Evolutionary conservation across 2,888 invertebrate species (phyloP).

Genomic region (Gerosis bhagava): DNA sequence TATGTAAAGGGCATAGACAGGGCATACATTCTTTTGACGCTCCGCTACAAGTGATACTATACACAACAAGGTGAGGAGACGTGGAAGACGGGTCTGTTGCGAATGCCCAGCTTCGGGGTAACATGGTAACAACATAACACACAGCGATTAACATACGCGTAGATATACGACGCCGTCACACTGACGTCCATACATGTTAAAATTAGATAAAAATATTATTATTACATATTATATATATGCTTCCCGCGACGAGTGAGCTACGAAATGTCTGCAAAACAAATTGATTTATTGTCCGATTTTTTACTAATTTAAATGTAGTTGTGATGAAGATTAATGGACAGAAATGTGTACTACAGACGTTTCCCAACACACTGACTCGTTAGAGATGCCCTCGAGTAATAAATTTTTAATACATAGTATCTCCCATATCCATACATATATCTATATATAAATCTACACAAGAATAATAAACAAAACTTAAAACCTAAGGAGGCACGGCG

Average conservation of each 20-base stretch:
- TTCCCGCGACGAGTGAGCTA: slow-evolving; percentile 5
- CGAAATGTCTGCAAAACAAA: slow-evolving; percentile 10
- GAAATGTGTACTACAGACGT: slow-evolving; percentile 24
- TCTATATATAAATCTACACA: slow-evolving; percentile 50
- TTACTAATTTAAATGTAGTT: too few species aligned
- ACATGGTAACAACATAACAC: slow-evolving; percentile 61
- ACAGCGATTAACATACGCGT: slow-evolving; percentile 28
- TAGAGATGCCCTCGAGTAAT: slow-evolving; percentile 7
- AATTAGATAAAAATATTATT: slow-evolving; percentile 39
- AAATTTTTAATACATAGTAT: slow-evolving; percentile 36
- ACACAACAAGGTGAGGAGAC: slow-evolving; percentile 67
- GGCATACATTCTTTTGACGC: slow-evolving; percentile 23
- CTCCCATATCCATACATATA: slow-evolving; percentile 45
- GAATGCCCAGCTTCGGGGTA: slow-evolving; percentile 65
- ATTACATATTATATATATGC: too few species aligned
- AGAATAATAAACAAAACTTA: slow-evolving; percentile 43
- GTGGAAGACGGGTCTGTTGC: slow-evolving; percentile 63
- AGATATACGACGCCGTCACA: slow-evolving; percentile 18
- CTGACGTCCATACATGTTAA: slow-evolving; percentile 36
- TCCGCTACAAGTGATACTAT: slow-evolving; percentile 56
- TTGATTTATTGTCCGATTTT: too few species aligned
- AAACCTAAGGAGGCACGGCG: slow-evolving; percentile 36
- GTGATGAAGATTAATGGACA: too few species aligned
- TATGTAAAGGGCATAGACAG: slow-evolving; percentile 22
- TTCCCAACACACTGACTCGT: slow-evolving; percentile 27